phyloP scores from a whole-genome alignment of 2,113 vertebrate genomes.

The Lathamus discolor region DNA sequence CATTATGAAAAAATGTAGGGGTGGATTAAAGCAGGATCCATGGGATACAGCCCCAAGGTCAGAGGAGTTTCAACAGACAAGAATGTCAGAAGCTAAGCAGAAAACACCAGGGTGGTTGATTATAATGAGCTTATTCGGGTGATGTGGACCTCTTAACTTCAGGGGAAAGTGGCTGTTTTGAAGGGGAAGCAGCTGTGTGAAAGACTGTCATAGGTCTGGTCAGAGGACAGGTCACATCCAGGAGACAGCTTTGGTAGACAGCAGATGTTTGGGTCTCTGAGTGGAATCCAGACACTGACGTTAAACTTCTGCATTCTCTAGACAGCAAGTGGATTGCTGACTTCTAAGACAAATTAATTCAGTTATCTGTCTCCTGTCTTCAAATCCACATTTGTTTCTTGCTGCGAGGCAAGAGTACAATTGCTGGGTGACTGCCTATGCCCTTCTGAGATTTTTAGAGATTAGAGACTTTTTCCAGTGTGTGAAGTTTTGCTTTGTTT shows the following conservation, averaged over 20 bases:
- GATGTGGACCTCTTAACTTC: not conserved
- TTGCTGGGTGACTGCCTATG: not conserved
- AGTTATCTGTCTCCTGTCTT: not conserved
- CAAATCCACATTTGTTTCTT: not conserved
- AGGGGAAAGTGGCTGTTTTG: not conserved
- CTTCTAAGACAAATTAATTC: not conserved
- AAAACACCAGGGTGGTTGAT: not conserved
- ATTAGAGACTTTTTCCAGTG: not conserved
- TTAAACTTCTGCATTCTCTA: not conserved
- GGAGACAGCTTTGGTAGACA: not conserved
- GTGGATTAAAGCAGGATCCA: constrained; percentile 22
- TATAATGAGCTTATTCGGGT: not conserved
- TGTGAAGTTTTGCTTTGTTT: not conserved
- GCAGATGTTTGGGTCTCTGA: not conserved
- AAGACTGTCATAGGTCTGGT: not conserved
- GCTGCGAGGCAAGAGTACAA: not conserved
- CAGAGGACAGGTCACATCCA: not conserved
- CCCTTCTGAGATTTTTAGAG: not conserved
- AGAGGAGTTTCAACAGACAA: constrained; percentile 11
- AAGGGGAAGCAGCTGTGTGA: not conserved
- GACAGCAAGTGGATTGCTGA: not conserved
- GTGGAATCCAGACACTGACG: not conserved
- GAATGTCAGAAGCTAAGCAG: constrained; percentile 20
- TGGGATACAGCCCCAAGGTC: constrained; percentile 35
- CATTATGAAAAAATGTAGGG: constrained; percentile 23